Evolutionary conservation across 2,113 vertebrate genomes (phyloP), one percentile per base, ranked within the genome.

Genomic region (Oncorhynchus mykiss): DNA sequence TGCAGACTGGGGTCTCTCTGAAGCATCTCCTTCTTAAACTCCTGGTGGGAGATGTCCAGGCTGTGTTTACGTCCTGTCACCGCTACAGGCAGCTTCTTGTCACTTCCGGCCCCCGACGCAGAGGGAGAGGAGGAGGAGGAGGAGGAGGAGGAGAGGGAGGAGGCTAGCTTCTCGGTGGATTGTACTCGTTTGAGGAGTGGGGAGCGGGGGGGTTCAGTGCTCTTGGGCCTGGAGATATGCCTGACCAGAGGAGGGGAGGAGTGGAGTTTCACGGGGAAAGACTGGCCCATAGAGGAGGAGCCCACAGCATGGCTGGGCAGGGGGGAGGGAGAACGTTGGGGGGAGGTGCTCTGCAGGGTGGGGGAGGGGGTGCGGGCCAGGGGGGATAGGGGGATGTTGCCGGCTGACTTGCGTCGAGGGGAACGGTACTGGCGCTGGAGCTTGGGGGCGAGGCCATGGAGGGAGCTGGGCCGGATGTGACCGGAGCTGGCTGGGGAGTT

Each of bases 391-490:
- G 97, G 97, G 89, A 99, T 99, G 90, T 97, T 99, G 39, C 97
- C 96, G 0, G 97, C 97, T 0, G 97, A 99, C 88, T 99, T 98
- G 87, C 96, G 96, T 12, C 97, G 91, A 0, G 97, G 97, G 3
- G 97, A 99, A 57, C 97, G 93, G 89, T 98, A 99, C 81, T 98
- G 97, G 31, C 97, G 95, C 80, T 99, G 97, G 11, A 99, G 96
- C 87, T 99, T 99, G 16, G 97, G 97, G 20, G 96, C 97, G 18
- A 99, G 91, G 67, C 97, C 97, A 0, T 98, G 96, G 39, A 99
- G 94, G 22, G 97, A 98, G 84, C 96, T 98, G 81, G 97, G 97
- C n/a, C 97, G 91, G 87, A 98, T 97, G 84, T 99, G 97, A 7
- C 95, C 97, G 0, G 96, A 97, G 86, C 96, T 95, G 60, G 97